Evolutionary conservation across 2,888 invertebrate species (phyloP).

Genomic region (Drosophila prostipennis): DNA sequence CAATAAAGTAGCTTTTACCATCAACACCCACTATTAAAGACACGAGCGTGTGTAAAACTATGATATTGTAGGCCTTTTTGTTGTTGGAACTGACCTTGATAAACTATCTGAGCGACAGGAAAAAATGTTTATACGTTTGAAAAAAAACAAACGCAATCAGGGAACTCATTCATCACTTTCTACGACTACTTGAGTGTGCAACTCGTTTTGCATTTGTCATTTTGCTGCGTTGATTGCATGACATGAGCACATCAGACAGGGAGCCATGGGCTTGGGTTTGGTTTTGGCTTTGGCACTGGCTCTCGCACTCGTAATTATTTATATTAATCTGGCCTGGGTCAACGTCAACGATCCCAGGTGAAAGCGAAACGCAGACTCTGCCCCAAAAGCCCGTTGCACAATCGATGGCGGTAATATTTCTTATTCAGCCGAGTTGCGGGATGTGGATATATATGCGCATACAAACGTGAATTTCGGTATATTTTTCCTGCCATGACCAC

Average conservation of each 20-base stretch:
- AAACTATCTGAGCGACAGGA: slow-evolving; percentile 9
- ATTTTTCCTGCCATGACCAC: slow-evolving; percentile 53
- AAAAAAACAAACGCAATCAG: slow-evolving; percentile 33
- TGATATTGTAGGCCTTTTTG: slow-evolving; percentile 20
- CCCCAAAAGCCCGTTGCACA: slow-evolving; percentile 65
- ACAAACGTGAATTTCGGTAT: slow-evolving; percentile 22
- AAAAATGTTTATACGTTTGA: slow-evolving; percentile 13
- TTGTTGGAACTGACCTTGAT: slow-evolving; percentile 63
- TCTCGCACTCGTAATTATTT: slow-evolving; percentile 70
- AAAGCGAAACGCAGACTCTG: slow-evolving; percentile 58
- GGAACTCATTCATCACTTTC: slow-evolving; percentile 50
- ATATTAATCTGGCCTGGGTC: slow-evolving; percentile 79
- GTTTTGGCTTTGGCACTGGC: not conserved
- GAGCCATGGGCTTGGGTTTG: slow-evolving; percentile 28
- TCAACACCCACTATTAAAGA: slow-evolving; percentile 29
- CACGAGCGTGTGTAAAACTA: slow-evolving; percentile 45
- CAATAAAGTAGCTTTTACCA: slow-evolving; percentile 21
- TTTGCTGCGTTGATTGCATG: slow-evolving; percentile 69
- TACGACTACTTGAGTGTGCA: slow-evolving; percentile 40
- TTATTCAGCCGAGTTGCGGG: slow-evolving; percentile 45
- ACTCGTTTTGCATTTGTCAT: slow-evolving; percentile 55
- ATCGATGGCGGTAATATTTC: slow-evolving; percentile 66
- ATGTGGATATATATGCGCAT: slow-evolving; percentile 21
- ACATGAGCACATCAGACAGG: slow-evolving; percentile 72
- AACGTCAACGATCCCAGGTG: slow-evolving; percentile 61